Base-by-base conservation (phyloP, 2,797 vertebrate species). In the Peromyscus eremicus region DNA sequence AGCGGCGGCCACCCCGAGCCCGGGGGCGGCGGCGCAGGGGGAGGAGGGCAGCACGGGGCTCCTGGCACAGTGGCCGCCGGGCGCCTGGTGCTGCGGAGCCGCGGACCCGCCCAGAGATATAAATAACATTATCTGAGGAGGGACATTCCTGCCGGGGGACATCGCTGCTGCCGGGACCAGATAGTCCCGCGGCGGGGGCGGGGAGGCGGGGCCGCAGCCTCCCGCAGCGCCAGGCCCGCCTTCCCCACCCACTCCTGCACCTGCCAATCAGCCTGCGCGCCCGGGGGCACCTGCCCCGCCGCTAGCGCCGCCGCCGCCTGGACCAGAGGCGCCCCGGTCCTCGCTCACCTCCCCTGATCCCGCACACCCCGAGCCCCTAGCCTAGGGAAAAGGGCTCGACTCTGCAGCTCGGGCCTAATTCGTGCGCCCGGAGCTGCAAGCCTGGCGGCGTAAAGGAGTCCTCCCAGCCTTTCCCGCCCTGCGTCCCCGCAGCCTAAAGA, bases 111-210 rank as follows among this genome's bases (percentile, higher is more conserved):
- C 97, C 98, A 94, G 98, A 97, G 98, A 98, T 98, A 99, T 98
- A 99, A 99, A 99, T 98, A 99, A 98, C 98, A 98, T 99, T 99
- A 99, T 99, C 98, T 98, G 98, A 98, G 98, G 98, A 98, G 98
- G 98, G 98, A 98, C 98, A 99, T 98, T 98, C 98, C 98, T 98
- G 98, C 98, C 97, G 97, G 97, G 98, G 98, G 98, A 98, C 98
- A 97, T 98, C 98, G 97, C 98, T 96, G 98, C 98, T 98, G 98
- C 98, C 98, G 97, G 97, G 98, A 98, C 98, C 98, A 98, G 98
- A 98, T 98, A 98, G 98, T 98, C 98, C 98, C 97, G 97, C 98
- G 97, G 97, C 97, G 97, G 97, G 97, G 98, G 97, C 97, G 97
- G 98, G 97, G 97, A 97, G 97, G 98, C 97, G 95, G 97, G 98